These are phyloP conservation scores for Macquaria ambigua DNA, from an alignment of 2,113 vertebrate species.

Conservation along the genomic window DNA sequence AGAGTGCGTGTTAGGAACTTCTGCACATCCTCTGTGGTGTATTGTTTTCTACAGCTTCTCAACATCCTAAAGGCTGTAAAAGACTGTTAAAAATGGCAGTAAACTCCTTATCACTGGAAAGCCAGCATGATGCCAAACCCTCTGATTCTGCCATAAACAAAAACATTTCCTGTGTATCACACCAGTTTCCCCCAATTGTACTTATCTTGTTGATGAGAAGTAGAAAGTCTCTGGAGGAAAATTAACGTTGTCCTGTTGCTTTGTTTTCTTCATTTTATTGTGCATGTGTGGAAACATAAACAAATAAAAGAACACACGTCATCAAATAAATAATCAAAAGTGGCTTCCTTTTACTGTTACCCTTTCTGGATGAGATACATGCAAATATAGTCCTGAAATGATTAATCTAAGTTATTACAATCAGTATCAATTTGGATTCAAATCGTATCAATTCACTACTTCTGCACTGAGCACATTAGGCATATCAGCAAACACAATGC, in stretches of 20 bases:
- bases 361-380: background rate
- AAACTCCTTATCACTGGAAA: conserved; percentile 34
- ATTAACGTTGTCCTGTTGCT: conserved; percentile 68
- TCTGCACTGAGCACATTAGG: background rate
- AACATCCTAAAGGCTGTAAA: conserved; percentile 53
- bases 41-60: conserved; percentile 58
- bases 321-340: background rate
- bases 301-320: background rate
- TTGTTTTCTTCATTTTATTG: conserved; percentile 20
- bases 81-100: conserved; percentile 39
- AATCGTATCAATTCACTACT: background rate
- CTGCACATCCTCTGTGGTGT: conserved; percentile 38
- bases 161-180: conserved; percentile 68
- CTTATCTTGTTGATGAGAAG: conserved; percentile 32
- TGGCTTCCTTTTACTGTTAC: background rate
- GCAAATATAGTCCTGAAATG: background rate
- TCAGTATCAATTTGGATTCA: background rate
- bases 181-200: conserved; percentile 81
- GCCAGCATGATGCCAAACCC: conserved; percentile 37
- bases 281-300: conserved; percentile 29
- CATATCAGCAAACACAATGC: conserved; percentile 9
- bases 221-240: conserved; percentile 73
- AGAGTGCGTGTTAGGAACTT: background rate
- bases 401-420: background rate
- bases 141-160: conserved; percentile 74